A percentile compares a stretch with the other conserved stretches of the same genome.
Conservation (phyloP, 2,113 vertebrate genomes). For the Eclectus roratus region DNA sequence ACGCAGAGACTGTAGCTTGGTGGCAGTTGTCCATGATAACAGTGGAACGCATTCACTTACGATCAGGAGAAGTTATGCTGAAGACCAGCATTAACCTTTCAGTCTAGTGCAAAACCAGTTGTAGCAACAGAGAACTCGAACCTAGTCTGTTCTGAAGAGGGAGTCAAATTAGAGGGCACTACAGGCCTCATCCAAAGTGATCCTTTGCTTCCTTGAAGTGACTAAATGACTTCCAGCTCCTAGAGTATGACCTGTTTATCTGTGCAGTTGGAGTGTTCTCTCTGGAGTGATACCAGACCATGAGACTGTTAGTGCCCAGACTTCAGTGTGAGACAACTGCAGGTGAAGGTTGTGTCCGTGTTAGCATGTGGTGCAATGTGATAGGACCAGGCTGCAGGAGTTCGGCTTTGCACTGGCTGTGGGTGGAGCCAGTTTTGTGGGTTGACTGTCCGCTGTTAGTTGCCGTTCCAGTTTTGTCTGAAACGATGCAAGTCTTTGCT, state of each 20-base stretch:
- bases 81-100: not conserved
- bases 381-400: accelerated
- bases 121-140: not conserved
- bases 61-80: not conserved
- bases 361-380: not conserved
- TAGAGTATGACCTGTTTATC: not conserved
- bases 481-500: not conserved
- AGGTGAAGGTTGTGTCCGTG: not conserved
- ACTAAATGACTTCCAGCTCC: not conserved
- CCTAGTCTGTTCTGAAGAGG: not conserved
- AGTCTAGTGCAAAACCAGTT: not conserved
- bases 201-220: not conserved
- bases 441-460: accelerated
- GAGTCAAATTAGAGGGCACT: not conserved
- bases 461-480: not conserved
- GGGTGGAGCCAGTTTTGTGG: not conserved
- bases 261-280: not conserved
- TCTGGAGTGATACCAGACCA: not conserved
- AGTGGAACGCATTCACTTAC: not conserved
- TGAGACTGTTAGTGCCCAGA: not conserved
- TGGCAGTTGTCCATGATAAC: not conserved
- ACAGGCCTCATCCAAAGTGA: not conserved
- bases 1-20: not conserved
- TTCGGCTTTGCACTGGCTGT: not conserved
- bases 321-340: accelerated